Base-by-base conservation (phyloP, 2,113 vertebrate species). In the Toxotes jaculatrix region DNA sequence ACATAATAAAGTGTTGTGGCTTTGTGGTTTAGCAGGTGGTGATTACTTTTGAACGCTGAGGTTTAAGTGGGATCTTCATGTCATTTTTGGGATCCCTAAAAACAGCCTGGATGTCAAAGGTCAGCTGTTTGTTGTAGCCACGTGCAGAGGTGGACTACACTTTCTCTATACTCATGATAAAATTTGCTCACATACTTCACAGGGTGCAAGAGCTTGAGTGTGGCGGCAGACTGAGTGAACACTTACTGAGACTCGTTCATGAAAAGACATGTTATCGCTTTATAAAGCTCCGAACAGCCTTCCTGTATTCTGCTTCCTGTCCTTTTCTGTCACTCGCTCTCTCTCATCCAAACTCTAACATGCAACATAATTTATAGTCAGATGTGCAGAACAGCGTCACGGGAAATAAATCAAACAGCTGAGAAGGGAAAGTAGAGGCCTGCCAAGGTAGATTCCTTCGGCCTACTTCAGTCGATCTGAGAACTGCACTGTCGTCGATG, bases 381-480 rank as follows among this genome's bases (percentile, higher is more conserved):
- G 85, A 89, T 80, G 63, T 86, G 84, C 76, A 49, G 42, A 66
- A 38, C 85, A 87, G 90, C 57, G 47, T 67, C 63, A 34, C 55
- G 79, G 83, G 86, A 80, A 72, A 79, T 84, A 91, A 83, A 73
- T 63, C 67, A 85, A 88, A 84, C 87, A 88, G 87, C 82, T 90
- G 87, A 88, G 80, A 85, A 71, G 47, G 74, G 74, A 89, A 79
- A 78, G 59, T 23, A 27, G 31, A 51, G 42, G 32, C 21, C 51
- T 76, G 84, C 82, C 75, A 86, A 74, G 43, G 74, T 27, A 17
- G 84, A 86, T 89, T 89, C 84, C 59, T 74, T 45, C 13, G 31
- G 10, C 5, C 40, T 73, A 71, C 53, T 73, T 85, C 67, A 71
- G 19, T 65, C 12, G 21, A 12, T 27, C 27, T 27, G 27, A 27